Conservation (phyloP, 2,113 vertebrate species). For the Naja naja region DNA sequence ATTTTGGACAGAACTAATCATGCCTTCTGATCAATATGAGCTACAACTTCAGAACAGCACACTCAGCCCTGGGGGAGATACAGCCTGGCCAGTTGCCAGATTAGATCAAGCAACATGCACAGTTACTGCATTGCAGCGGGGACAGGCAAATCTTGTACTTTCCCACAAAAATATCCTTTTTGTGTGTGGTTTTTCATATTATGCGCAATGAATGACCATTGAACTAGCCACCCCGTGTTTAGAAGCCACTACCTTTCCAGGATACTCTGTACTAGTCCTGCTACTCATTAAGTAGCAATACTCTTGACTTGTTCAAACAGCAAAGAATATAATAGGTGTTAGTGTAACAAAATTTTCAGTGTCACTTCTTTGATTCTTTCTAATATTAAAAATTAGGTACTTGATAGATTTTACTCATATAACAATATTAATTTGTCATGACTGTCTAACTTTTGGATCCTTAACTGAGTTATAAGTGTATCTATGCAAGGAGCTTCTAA, state of each 20-base stretch:
- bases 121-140: conserved; percentile 72
- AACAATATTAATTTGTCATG: neutral
- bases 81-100: conserved; percentile 67
- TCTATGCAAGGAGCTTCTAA: conserved; percentile 90
- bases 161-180: conserved; percentile 77
- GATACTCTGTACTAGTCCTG: no score
- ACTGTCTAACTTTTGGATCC: conserved; percentile 40
- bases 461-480: conserved; percentile 76
- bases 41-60: conserved; percentile 86
- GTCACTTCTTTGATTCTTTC: neutral
- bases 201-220: neutral
- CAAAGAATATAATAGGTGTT: neutral
- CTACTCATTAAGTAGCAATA: neutral
- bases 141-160: conserved; percentile 71
- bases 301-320: neutral
- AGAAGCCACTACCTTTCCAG: neutral
- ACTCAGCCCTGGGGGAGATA: conserved; percentile 63
- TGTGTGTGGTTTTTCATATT: neutral
- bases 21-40: conserved; percentile 92
- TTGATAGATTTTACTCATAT: neutral
- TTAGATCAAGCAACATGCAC: conserved; percentile 74
- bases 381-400: neutral
- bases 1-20: conserved; percentile 74
- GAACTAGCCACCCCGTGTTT: neutral
- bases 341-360: neutral